These are phyloP conservation scores for Phytoseiulus persimilis DNA, from an alignment of 2,888 invertebrate species.

Conservation along the genomic window DNA sequence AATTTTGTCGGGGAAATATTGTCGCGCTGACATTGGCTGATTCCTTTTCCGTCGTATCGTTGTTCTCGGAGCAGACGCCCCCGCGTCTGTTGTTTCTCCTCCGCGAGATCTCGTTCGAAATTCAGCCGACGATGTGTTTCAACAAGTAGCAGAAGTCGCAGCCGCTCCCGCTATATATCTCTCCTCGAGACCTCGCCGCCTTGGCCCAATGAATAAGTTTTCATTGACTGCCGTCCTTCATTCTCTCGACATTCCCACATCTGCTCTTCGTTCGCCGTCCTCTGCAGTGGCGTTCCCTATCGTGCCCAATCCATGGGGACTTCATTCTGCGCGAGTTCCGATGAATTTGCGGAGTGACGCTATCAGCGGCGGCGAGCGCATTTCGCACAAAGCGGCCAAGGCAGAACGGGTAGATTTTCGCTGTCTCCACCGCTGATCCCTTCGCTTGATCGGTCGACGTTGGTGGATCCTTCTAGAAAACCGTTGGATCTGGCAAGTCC, in stretches of 20 bases:
- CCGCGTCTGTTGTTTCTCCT: not conserved
- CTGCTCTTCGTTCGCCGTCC: too few species aligned
- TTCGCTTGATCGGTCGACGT: too few species aligned
- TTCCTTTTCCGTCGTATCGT: not conserved
- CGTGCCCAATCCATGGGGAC: not conserved
- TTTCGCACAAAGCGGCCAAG: not conserved
- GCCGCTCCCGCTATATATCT: not conserved
- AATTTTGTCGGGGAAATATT: not conserved
- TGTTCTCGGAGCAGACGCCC: not conserved
- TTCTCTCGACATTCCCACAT: not conserved
- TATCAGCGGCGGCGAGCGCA: not conserved
- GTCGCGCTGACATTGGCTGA: not conserved
- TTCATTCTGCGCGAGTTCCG: not conserved
- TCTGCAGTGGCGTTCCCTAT: too few species aligned
- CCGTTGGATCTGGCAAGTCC: not conserved
- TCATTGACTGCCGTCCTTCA: not conserved
- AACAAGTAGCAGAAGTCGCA: not conserved
- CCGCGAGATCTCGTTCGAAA: not conserved
- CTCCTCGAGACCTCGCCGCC: not conserved
- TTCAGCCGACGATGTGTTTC: not conserved
- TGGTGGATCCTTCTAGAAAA: too few species aligned
- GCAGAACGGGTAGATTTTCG: too few species aligned
- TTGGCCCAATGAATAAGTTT: not conserved
- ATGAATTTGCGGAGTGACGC: not conserved
- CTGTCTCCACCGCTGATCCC: too few species aligned